A percentile compares a stretch with the other conserved stretches of the same genome.
These are phyloP conservation scores for Lasaia peninsularis DNA, from an alignment of 1,140 invertebrate species.

Conservation along the genomic window DNA sequence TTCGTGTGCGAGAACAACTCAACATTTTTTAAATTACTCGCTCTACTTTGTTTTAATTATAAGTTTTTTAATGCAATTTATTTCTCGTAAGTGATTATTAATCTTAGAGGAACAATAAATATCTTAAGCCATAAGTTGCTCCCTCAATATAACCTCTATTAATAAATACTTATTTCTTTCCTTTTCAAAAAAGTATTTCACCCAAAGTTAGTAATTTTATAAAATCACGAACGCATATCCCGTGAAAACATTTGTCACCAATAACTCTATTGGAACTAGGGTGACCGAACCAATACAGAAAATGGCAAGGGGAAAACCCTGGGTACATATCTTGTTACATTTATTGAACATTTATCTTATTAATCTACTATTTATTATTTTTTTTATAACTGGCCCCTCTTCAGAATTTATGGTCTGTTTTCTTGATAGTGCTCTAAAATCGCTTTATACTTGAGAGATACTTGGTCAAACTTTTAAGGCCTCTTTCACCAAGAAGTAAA, in stretches of 20 bases:
- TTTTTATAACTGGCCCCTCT: not conserved
- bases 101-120: too few relatives aligned
- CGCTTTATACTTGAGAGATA: not conserved
- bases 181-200: too few relatives aligned
- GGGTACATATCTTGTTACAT: constrained; percentile 25
- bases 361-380: constrained; percentile 3
- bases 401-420: not conserved
- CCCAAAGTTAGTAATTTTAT: not conserved
- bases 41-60: too few relatives aligned
- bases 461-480: too few relatives aligned
- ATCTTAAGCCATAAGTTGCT: too few relatives aligned
- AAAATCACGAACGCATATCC: not conserved
- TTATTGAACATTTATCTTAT: constrained; percentile 14
- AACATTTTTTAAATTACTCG: too few relatives aligned
- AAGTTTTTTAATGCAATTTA: too few relatives aligned
- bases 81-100: too few relatives aligned
- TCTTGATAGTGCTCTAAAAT: not conserved
- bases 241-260: constrained; percentile 26
- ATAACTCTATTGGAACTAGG: constrained; percentile 39
- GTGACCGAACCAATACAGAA: constrained; percentile 39
- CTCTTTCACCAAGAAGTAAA: too few relatives aligned
- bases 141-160: too few relatives aligned
- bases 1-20: too few relatives aligned
- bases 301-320: constrained; percentile 33
- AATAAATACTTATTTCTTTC: too few relatives aligned